phyloP scores from a whole-genome alignment of 2,113 vertebrate species.

The Probosciger aterrimus region DNA sequence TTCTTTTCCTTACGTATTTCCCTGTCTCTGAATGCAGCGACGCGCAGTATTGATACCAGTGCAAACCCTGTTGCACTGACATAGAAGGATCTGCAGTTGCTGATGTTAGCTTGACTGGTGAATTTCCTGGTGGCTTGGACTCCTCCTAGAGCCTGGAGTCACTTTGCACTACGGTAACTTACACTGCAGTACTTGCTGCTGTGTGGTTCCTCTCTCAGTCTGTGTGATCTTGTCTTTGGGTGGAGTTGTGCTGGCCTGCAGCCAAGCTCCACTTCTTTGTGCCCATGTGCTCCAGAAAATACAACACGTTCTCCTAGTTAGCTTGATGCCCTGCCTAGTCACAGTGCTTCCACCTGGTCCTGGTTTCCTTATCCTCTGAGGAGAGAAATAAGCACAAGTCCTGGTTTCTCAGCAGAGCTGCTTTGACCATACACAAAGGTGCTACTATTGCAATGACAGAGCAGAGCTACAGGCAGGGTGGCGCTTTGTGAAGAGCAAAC shows the following conservation, averaged over 20 bases:
- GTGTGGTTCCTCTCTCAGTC: not conserved
- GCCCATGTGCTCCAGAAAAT: not conserved
- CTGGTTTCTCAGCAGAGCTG: not conserved
- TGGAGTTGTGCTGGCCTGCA: not conserved
- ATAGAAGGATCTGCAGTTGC: constrained; percentile 14
- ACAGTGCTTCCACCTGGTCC: not conserved
- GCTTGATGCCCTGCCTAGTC: not conserved
- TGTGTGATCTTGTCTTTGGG: not conserved
- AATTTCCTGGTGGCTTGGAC: not conserved
- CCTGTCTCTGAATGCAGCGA: not conserved
- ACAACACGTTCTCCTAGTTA: not conserved
- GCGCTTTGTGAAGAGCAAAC: not conserved
- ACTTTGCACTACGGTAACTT: not conserved
- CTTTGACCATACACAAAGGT: not conserved
- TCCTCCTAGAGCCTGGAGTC: not conserved
- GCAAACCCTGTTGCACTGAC: not conserved
- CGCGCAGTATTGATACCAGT: not conserved
- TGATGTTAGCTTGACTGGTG: not conserved
- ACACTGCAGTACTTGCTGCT: accelerated
- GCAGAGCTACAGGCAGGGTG: not conserved
- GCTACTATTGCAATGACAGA: not conserved
- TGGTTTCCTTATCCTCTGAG: not conserved
- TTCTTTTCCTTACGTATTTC: constrained; percentile 45
- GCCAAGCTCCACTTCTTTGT: not conserved
- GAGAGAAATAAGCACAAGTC: not conserved